Conservation (phyloP, 1,140 invertebrate genomes). For the Drosophila asahinai region DNA sequence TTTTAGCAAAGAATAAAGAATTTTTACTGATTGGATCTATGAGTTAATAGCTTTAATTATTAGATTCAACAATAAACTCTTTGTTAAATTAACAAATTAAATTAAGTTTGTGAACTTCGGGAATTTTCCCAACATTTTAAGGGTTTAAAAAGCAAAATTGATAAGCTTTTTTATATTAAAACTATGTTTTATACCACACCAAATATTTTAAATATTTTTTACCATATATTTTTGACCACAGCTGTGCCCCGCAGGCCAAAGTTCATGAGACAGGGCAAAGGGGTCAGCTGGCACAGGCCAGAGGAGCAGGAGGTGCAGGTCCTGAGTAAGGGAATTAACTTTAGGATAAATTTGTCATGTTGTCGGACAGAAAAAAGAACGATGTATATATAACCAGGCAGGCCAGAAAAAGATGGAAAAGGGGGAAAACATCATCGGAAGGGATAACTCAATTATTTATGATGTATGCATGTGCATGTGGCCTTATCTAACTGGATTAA, state of each 20-base stretch:
- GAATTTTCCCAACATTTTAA: no score
- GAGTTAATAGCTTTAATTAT: no score
- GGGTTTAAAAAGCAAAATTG: no score
- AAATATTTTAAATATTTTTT: neutral
- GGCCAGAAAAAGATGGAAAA: neutral
- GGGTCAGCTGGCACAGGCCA: slow-evolving; percentile 40
- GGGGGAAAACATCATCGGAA: slow-evolving; percentile 12
- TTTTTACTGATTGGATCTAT: no score
- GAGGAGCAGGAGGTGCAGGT: slow-evolving; percentile 4
- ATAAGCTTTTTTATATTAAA: no score
- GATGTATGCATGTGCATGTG: slow-evolving; percentile 39
- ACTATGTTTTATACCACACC: no score
- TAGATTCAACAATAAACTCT: no score
- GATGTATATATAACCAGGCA: neutral
- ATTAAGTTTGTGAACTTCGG: no score
- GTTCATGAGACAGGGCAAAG: slow-evolving; percentile 54
- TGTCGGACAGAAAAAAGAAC: slow-evolving; percentile 23
- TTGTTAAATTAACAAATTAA: no score
- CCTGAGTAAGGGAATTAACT: slow-evolving; percentile 46
- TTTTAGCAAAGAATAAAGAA: no score
- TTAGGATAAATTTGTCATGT: slow-evolving; percentile 62
- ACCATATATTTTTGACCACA: neutral
- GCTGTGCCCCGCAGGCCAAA: slow-evolving; percentile 30
- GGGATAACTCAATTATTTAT: slow-evolving; percentile 49
- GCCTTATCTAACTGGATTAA: slow-evolving; percentile 23